These are phyloP conservation scores for Artemia sinica DNA, from an alignment of 2,888 invertebrate species.

Conservation along the genomic window DNA sequence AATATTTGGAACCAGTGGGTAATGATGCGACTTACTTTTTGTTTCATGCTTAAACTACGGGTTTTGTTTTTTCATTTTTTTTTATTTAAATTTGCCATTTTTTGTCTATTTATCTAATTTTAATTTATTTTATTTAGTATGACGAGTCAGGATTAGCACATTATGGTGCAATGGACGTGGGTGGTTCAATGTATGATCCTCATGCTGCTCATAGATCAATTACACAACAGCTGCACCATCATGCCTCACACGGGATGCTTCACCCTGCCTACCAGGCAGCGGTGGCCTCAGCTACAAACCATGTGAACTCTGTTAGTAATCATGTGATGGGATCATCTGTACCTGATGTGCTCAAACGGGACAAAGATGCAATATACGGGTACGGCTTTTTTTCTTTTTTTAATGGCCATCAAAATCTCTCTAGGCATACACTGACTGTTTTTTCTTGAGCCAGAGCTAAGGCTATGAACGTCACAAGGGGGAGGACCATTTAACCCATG, in stretches of 20 bases:
- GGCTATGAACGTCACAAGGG: too few relatives aligned
- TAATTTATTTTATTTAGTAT: constrained; percentile 37
- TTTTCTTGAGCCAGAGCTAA: too few relatives aligned
- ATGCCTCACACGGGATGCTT: constrained; percentile 16
- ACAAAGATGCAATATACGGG: constrained; percentile 37
- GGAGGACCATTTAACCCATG: too few relatives aligned
- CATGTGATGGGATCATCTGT: constrained; percentile 29
- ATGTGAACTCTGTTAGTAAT: constrained; percentile 23
- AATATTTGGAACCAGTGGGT: too few relatives aligned
- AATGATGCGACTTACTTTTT: too few relatives aligned
- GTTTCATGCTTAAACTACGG: too few relatives aligned
- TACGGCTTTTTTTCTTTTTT: constrained; percentile 27
- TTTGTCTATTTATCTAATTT: too few relatives aligned
- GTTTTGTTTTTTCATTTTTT: too few relatives aligned
- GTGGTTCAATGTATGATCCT: constrained; percentile 50
- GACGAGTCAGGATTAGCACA: constrained; percentile 86
- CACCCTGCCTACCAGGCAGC: constrained; percentile 18
- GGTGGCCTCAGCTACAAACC: constrained; percentile 18
- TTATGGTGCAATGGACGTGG: constrained; percentile 55
- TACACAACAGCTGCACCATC: constrained; percentile 16
- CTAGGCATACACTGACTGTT: too few relatives aligned
- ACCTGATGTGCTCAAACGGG: constrained; percentile 33
- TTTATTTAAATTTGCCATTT: too few relatives aligned
- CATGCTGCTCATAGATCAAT: constrained; percentile 38
- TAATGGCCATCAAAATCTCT: too few relatives aligned